Conservation (phyloP, 2,113 vertebrate species). For the Lipotes vexillifer region DNA sequence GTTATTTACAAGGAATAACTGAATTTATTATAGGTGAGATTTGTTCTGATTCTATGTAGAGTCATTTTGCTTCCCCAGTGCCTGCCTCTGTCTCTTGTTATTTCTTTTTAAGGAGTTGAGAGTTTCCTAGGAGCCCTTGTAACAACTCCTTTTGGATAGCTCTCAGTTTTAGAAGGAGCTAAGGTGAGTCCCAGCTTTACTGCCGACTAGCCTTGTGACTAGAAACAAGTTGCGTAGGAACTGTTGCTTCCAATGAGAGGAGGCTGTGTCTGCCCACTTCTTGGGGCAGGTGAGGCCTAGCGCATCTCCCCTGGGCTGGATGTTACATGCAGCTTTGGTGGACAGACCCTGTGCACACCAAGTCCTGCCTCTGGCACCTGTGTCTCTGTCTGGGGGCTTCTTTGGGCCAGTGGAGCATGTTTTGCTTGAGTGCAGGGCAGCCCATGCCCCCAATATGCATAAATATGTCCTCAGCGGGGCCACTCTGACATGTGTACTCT, state of each 20-base stretch:
- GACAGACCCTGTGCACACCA: neutral
- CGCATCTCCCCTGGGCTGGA: neutral
- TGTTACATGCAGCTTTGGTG: neutral
- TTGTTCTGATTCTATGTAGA: neutral
- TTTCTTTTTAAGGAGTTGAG: neutral
- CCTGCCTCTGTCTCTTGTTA: neutral
- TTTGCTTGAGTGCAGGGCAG: neutral
- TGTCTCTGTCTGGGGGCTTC: neutral
- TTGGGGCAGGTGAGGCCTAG: neutral
- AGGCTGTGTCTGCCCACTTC: neutral
- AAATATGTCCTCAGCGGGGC: neutral
- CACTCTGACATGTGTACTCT: neutral
- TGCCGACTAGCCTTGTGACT: neutral
- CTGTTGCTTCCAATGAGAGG: neutral
- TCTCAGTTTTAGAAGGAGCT: neutral
- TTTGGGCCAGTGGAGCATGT: neutral
- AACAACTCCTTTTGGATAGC: neutral
- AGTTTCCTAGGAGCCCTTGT: neutral
- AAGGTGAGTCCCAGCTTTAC: neutral
- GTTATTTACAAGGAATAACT: neutral
- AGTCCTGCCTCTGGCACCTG: neutral
- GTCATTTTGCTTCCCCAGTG: neutral
- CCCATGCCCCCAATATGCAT: neutral
- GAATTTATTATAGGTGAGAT: neutral
- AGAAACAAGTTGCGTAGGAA: neutral